These are phyloP conservation scores for Hyles vespertilio DNA, from an alignment of 1,140 invertebrate genomes.

Conservation along the genomic window DNA sequence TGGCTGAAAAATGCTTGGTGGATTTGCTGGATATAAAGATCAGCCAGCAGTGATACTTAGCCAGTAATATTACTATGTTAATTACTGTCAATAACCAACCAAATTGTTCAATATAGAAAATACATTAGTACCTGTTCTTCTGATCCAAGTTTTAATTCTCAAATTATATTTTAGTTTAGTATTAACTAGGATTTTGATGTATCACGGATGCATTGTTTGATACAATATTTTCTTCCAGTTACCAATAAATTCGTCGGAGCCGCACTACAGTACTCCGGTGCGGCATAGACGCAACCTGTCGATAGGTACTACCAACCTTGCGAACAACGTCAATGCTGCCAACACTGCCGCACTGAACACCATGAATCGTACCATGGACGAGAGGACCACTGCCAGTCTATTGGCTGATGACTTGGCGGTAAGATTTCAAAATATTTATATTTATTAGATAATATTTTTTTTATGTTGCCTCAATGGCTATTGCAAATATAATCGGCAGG, in stretches of 20 bases:
- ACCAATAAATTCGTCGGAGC: slow-evolving; percentile 63
- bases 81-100: too few species aligned
- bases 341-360: slow-evolving; percentile 43
- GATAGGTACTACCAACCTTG: slow-evolving; percentile 67
- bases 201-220: not conserved
- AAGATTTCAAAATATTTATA: slow-evolving; percentile 11
- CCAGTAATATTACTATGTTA: too few species aligned
- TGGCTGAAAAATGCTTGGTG: too few species aligned
- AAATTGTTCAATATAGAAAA: too few species aligned
- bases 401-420: slow-evolving; percentile 73
- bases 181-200: too few species aligned
- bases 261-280: slow-evolving; percentile 73
- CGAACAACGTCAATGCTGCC: slow-evolving; percentile 46
- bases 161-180: too few species aligned
- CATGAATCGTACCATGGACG: slow-evolving; percentile 69
- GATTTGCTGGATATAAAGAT: too few species aligned
- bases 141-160: too few species aligned
- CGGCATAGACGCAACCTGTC: slow-evolving; percentile 78
- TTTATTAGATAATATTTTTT: not conserved
- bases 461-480: not conserved
- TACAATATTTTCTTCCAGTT: slow-evolving; percentile 42
- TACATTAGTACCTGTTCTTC: too few species aligned
- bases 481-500: too few species aligned
- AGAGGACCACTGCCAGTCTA: slow-evolving; percentile 65
- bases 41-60: too few species aligned